These are phyloP conservation scores for Sinocyclocheilus rhinocerous DNA, from an alignment of 2,113 vertebrate species.

Conservation along the genomic window DNA sequence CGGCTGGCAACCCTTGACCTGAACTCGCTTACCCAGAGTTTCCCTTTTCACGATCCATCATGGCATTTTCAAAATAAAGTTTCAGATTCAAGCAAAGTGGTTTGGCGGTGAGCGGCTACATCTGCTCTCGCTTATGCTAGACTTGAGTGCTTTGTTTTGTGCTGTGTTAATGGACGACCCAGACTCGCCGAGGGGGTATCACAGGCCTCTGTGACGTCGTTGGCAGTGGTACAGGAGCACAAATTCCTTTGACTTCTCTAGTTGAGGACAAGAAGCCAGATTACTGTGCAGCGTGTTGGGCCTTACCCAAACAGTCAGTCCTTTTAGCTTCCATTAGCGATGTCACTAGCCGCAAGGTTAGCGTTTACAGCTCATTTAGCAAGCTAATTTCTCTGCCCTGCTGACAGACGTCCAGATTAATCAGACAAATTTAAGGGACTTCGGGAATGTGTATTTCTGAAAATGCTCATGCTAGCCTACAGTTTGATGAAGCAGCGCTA, in stretches of 20 bases:
- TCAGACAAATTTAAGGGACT: background rate
- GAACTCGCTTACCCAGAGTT: constrained; percentile 6
- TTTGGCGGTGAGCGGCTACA: background rate
- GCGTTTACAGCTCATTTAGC: background rate
- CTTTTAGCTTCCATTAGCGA: constrained; percentile 2
- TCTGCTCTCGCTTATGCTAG: constrained; percentile 43
- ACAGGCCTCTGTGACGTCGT: constrained; percentile 21
- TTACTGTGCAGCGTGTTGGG: background rate
- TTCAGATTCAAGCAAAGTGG: background rate
- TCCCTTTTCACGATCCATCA: background rate
- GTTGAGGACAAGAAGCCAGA: constrained; percentile 28
- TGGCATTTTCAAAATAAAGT: background rate
- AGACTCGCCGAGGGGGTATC: constrained; percentile 44
- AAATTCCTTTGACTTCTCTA: constrained; percentile 43
- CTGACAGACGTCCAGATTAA: background rate
- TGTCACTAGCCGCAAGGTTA: constrained; percentile 12
- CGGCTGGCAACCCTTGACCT: constrained; percentile 3
- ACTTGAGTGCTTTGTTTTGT: constrained; percentile 40
- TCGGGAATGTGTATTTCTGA: background rate
- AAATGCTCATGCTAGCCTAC: background rate
- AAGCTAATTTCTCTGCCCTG: background rate
- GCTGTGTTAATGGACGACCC: constrained; percentile 25
- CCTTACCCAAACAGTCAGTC: background rate
- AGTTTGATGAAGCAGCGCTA: background rate
- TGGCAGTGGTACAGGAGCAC: constrained; percentile 26